Base-by-base conservation (phyloP, 2,113 vertebrate species). In the Pedetes capensis region DNA sequence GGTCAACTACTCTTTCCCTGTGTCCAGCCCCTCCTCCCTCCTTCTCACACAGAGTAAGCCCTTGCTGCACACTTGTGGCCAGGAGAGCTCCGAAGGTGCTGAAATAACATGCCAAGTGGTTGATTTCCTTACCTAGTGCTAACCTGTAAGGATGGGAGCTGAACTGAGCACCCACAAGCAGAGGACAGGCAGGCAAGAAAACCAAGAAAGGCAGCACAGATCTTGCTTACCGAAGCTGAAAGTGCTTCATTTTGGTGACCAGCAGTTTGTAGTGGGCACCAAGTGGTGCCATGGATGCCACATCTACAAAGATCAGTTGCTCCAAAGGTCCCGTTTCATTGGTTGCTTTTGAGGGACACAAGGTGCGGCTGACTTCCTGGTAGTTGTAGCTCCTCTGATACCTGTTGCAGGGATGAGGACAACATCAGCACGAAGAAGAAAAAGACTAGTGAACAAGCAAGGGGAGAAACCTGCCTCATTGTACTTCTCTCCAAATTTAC, bases 281-380 rank as follows among this genome's bases (percentile, higher is more conserved):
- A 79, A 97, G 98, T 0, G 98, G 98, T 37, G 98, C 98, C 98
- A 99, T 98, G 81, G 98, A 99, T 66, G 98, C 98, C 0, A 99
- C 89, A 0, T 99, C 98, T 63, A 99, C 98, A 93, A 98, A 98
- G 87, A 99, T 97, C 37, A 97, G 85, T 89, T 98, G 98, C 66
- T 99, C 78, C 83, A 98, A 96, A 11, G 97, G 96, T 96, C 95
- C 96, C 8, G 95, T 96, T 92, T 98, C 98, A 39, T 98, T 95
- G 79, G 97, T 96, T 69, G 98, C 97, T 94, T 98, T 98, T 8
- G 98, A 98, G 4, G 98, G 98, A 96, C 99, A 99, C 10, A 99
- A 97, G 17, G 98, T 99, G 12, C 99, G 98, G 95, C 98, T 98
- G 92, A 99, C 99, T 98, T 98, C 98, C 93, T 98, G 98, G 96